Evolutionary conservation across 2,888 invertebrate genomes (phyloP), one percentile per base, ranked within the genome.

Genomic region (Cistogaster globosa): DNA sequence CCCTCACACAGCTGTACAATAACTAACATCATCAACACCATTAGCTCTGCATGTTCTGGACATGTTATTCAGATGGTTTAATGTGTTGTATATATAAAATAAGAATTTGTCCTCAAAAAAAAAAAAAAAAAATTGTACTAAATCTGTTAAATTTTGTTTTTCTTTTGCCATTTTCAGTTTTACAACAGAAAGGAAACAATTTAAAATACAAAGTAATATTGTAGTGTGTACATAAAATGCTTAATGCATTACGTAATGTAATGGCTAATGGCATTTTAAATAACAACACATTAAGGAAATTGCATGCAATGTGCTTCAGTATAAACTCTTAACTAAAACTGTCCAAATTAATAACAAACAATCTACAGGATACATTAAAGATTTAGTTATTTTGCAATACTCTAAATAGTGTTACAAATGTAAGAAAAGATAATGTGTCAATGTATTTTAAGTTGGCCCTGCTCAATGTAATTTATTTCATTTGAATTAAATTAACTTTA

Each of bases 31-130:
- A 75, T 75, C 53, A 55, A 16, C 16, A 74, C 51, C 68, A 81
- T 69, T 75, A 75, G 51, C 22, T 16, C 18, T 67, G 51, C 51
- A 48, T 77, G 74, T 78, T 62, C 62, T 78, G 77, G 77, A 85
- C 72, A 82, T 53, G 72, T 60, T n/a, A 58, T 78, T 69, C 9
- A 62, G 20, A 67, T 74, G 12, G 60, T 74, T 74, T 57, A 42
- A 55, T 60, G 14, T 75, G 18, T 51, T 71, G 38, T 83, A 14
- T 36, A 20, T 51, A 18, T 65, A 38, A n/a, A 20, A 26, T 80
- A 22, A 26, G 16, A 58, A 8, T 22, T 55, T 55, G 20, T 79
- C 18, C 8, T 12, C 20, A n/a, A 14, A 8, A 12, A 58, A 7
- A 26, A 42, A 42, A 6, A 55, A 4, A 38, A 51, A 22, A 57